These are phyloP conservation scores for Lepidostoma basale DNA, from an alignment of 1,140 invertebrate genomes.

Conservation along the genomic window DNA sequence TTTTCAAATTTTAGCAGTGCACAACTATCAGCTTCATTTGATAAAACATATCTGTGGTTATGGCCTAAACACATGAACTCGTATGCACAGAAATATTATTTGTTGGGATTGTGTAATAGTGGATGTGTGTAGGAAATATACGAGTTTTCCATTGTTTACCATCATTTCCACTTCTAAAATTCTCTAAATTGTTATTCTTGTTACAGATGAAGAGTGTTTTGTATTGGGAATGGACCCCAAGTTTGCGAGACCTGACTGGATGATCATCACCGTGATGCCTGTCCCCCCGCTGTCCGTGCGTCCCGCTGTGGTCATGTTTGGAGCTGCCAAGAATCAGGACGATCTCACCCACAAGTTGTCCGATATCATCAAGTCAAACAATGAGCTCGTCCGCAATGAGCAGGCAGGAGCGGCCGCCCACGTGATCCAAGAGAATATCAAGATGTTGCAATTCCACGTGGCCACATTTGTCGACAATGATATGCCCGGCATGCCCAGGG, in stretches of 20 bases:
- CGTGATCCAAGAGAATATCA: conserved; percentile 95
- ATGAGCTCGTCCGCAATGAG: conserved; percentile 95
- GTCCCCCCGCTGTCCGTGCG: conserved; percentile 93
- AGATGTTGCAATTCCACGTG: conserved; percentile 98
- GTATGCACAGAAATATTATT: too few relatives aligned
- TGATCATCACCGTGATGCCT: conserved; percentile 96
- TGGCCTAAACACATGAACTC: too few relatives aligned
- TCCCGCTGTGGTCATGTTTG: conserved; percentile 99
- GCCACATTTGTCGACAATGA: conserved; percentile 98
- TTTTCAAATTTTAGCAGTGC: too few relatives aligned
- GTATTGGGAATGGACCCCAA: conserved; percentile 96
- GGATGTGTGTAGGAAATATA: too few relatives aligned
- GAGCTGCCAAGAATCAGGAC: conserved; percentile 97
- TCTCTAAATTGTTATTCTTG: too few relatives aligned
- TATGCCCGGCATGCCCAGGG: conserved; percentile 95
- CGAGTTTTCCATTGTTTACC: too few relatives aligned
- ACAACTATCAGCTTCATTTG: too few relatives aligned
- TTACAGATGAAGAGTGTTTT: conserved; percentile 93
- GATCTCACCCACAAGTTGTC: conserved; percentile 99
- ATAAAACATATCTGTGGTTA: too few relatives aligned
- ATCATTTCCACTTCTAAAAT: too few relatives aligned
- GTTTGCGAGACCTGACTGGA: conserved; percentile 98
- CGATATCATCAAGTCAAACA: conserved; percentile 99
- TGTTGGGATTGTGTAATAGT: too few relatives aligned
- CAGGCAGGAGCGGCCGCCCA: conserved; percentile 95